A percentile compares a stretch with the other conserved stretches of the same genome.
Evolutionary conservation across 37 sponge, comb jelly and placozoan species (phyloP).

Genomic region (Chondrilla cf. caribensis): DNA sequence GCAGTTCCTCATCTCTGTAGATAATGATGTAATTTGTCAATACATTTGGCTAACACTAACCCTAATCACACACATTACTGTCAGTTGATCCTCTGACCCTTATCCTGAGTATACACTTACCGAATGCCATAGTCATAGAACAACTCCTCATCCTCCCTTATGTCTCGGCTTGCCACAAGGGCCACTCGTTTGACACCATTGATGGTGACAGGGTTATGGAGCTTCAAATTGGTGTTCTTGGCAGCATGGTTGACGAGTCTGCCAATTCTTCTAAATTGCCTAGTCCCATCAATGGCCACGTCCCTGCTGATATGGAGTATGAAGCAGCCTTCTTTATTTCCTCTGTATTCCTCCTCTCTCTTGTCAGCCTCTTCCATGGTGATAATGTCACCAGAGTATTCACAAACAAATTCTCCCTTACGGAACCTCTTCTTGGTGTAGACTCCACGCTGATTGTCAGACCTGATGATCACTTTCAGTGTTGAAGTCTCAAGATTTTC

Average conservation of each 20-base stretch:
- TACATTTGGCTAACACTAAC: no score
- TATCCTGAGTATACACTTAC: no score
- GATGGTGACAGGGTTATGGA: neutral
- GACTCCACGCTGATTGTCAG: neutral
- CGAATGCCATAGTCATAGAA: conserved; percentile 11
- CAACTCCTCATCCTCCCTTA: neutral
- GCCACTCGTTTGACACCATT: neutral
- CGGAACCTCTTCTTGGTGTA: neutral
- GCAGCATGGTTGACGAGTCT: conserved; percentile 1
- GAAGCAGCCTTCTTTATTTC: conserved; percentile 1
- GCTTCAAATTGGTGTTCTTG: neutral
- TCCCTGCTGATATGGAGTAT: neutral
- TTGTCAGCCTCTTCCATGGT: neutral
- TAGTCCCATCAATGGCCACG: conserved; percentile 3
- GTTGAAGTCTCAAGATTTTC: neutral
- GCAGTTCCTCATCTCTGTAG: neutral
- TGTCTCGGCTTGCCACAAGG: neutral
- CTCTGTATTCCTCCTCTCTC: neutral
- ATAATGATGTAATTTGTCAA: no score
- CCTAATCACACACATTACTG: no score
- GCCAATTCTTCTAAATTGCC: neutral
- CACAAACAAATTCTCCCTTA: neutral
- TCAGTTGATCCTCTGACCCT: no score
- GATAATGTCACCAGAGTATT: neutral
- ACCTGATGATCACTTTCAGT: neutral